Conservation (phyloP, 2,113 vertebrate species). For the Saguinus midas region DNA sequence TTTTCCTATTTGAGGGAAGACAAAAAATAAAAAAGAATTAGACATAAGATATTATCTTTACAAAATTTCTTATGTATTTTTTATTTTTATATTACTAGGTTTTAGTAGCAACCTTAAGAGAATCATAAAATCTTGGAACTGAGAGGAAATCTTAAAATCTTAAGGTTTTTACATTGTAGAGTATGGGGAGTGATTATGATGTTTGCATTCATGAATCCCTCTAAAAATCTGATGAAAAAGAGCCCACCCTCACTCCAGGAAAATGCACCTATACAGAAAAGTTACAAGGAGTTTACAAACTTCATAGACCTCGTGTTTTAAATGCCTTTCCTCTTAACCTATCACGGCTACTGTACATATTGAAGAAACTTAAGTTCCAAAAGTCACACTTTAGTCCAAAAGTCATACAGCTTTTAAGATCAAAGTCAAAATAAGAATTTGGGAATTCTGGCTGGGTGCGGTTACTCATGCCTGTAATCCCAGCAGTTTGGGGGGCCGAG, state of each 20-base stretch:
- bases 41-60: neutral
- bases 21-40: neutral
- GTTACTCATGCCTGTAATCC: too few species aligned
- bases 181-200: neutral
- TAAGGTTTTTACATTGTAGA: too few species aligned
- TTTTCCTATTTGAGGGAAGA: neutral
- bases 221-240: neutral
- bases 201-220: neutral
- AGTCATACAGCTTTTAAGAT: neutral
- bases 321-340: neutral
- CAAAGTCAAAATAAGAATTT: neutral
- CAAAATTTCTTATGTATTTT: neutral
- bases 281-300: neutral
- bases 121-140: neutral
- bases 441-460: neutral
- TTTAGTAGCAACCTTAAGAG: neutral
- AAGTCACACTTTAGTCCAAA: neutral
- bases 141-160: neutral
- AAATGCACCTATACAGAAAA: neutral
- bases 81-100: neutral
- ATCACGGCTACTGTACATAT: fast-evolving
- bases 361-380: neutral
- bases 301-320: neutral
- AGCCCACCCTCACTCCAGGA: neutral
- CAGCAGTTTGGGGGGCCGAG: too few species aligned